Percentiles rank a stretch among this genome's conserved stretches.
These are phyloP conservation scores for Eubasilissa regina DNA, from an alignment of 1,140 invertebrate genomes.

Conservation along the genomic window DNA sequence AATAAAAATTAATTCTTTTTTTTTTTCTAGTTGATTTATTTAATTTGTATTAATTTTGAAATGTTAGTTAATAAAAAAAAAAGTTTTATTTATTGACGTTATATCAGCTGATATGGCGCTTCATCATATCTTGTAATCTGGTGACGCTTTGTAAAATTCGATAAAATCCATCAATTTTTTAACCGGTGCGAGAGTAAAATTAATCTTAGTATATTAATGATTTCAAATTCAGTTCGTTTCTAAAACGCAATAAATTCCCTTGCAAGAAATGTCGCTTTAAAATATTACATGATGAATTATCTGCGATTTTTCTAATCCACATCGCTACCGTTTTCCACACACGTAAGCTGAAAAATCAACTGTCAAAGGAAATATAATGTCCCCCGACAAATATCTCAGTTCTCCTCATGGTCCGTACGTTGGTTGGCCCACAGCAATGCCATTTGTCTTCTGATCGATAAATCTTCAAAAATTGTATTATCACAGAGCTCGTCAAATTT, in stretches of 20 bases:
- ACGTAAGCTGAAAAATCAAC: constrained; percentile 4
- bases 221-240: too few species aligned
- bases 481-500: constrained; percentile 25
- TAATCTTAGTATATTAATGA: too few species aligned
- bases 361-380: constrained; percentile 22
- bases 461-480: constrained; percentile 38
- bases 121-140: too few species aligned
- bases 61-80: too few species aligned
- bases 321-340: constrained; percentile 1
- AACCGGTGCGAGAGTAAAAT: too few species aligned
- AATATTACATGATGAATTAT: constrained; percentile 14
- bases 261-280: neutral
- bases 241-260: neutral
- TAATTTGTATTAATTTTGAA: too few species aligned
- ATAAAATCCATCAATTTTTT: too few species aligned
- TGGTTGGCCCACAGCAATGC: constrained; percentile 3
- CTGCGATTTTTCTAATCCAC: constrained; percentile 7
- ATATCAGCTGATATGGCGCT: too few species aligned
- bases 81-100: too few species aligned
- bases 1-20: too few species aligned
- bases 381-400: neutral
- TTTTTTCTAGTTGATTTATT: too few species aligned
- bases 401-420: neutral
- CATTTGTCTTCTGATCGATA: constrained; percentile 43
- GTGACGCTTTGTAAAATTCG: too few species aligned